Base-by-base conservation (phyloP, 1,140 invertebrate species). In the Protaetia brevitarsis region DNA sequence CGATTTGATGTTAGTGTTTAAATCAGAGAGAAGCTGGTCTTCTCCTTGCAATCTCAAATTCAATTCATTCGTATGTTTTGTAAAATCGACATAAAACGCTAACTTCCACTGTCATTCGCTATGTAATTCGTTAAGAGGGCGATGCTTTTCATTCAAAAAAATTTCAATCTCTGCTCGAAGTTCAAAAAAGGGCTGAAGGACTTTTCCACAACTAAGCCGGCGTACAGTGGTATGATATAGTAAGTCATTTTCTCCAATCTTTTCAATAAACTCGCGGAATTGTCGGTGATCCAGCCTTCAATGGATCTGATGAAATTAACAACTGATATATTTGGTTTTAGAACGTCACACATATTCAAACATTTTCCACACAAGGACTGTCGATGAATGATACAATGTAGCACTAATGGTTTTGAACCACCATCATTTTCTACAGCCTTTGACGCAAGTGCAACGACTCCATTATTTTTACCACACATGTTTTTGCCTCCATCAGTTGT, bases 381-480 rank as follows among this genome's bases (percentile, higher is more conserved):
- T n/a, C n/a, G n/a, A n/a, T n/a, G n/a, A n/a, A n/a, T n/a, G n/a
- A n/a, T n/a, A n/a, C n/a, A n/a, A n/a, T n/a, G n/a, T n/a, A n/a
- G n/a, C n/a, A n/a, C n/a, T n/a, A n/a, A n/a, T n/a, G n/a, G n/a
- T 70, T 64, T 69, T 72, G 65, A 70, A 73, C 65, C 64, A 70
- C 67, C 63, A 61, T 68, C 67, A 70, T 70, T 70, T 70, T 68
- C 66, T 71, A 71, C 69, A 66, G 67, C 65, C 67, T 71, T 69
- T 68, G 69, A 71, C 67, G 66, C 69, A 70, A 70, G 69, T 51
- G 69, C 69, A 34, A 68, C 67, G 60, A 69, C 68, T 69, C 66
- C 67, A 73, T 76, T 73, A 72, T 74, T 72, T 72, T 71, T 69
- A 61, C 72, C 67, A 34, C n/a, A n/a, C n/a, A n/a, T n/a, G n/a